Base-by-base conservation (phyloP, 2,888 invertebrate genomes). In the Itoplectis maculator region DNA sequence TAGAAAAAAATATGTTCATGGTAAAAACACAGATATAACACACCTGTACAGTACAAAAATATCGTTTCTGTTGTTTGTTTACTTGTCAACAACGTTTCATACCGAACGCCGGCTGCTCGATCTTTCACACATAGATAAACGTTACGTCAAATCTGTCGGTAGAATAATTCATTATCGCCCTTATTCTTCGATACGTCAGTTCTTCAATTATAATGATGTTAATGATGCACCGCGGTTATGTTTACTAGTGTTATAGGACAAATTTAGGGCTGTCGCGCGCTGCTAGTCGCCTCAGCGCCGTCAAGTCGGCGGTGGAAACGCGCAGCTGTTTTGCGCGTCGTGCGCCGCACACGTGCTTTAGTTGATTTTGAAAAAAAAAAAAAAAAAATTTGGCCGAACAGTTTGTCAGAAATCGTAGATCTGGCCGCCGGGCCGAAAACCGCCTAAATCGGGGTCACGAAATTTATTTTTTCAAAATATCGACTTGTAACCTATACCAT, bases 11-110 rank as follows among this genome's bases (percentile, higher is more conserved):
- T n/a, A 11, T 9, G 13, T 59, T n/a, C 29, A 7, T 15, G 35
- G 35, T 37, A 37, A 7, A 40, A 40, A 7, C 15, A 15, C 18
- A 15, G 18, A 37, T 18, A 4, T 13, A 18, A 61, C 37, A 2
- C 37, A 61, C 61, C 37, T 61, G 18, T 37, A 3, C 18, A 37
- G 9, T 61, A 37, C 9, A 61, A 61, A 61, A 61, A 61, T 61
- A 61, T 37, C 1, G 15, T 7, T 0, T 37, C 8, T 40, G 1
- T 37, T 18, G 56, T 61, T 37, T 61, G 18, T 61, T 37, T 61
- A 37, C 18, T 59, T 35, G 56, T 59, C 35, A 54, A 23, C 23
- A 54, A 0, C 49, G 54, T 23, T 54, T 54, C 23, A n/a, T n/a
- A 23, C 54, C 23, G 54, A 54, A 54, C 20, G 23, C 54, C 23